Conservation (phyloP, 2,888 invertebrate species). For the Unio pictorum region DNA sequence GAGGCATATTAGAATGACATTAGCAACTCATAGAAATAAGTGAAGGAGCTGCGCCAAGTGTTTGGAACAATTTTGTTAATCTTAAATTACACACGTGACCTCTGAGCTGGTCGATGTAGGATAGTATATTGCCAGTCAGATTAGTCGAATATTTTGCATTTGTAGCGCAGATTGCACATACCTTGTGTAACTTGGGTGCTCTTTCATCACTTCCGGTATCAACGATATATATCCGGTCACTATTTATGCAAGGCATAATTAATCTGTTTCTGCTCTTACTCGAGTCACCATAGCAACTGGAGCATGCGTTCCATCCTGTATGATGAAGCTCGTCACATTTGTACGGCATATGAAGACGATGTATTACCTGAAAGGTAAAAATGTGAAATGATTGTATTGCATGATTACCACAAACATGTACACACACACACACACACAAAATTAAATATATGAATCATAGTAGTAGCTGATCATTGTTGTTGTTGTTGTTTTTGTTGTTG, state of each 20-base stretch:
- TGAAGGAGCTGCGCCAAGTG: no score
- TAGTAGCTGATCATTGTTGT: no score
- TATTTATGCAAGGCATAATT: conserved; percentile 86
- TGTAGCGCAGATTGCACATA: conserved; percentile 8
- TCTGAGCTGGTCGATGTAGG: no score
- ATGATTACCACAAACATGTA: neutral
- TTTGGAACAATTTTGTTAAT: no score
- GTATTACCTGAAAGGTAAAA: conserved; percentile 81
- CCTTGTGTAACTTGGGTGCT: conserved; percentile 75
- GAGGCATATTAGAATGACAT: no score
- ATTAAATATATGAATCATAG: no score
- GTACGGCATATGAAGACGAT: conserved; percentile 85
- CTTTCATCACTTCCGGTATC: conserved; percentile 84
- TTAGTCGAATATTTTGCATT: neutral
- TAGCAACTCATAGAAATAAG: no score
- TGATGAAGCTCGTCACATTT: conserved; percentile 93
- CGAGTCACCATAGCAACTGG: conserved; percentile 83
- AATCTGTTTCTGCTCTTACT: conserved; percentile 81
- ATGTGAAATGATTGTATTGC: neutral
- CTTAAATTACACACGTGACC: no score
- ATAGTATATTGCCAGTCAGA: no score
- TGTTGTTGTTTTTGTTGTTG: no score
- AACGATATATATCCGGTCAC: conserved; percentile 87
- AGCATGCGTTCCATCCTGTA: conserved; percentile 97
- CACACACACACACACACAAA: no score